Conservation (phyloP, 1,140 invertebrate species). For the Drosophila sturtevanti region DNA sequence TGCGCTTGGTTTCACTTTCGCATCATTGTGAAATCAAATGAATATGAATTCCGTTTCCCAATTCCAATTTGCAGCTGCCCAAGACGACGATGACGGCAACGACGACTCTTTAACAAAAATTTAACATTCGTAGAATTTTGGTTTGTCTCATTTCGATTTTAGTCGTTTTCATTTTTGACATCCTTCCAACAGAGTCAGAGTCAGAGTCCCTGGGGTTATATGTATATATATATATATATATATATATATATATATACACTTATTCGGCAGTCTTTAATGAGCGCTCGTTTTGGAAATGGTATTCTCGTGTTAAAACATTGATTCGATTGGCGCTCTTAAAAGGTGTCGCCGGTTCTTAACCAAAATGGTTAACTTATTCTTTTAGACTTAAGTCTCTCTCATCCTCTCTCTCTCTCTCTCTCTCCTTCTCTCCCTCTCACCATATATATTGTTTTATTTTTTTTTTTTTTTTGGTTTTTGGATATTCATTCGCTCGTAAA, state of each 20-base stretch:
- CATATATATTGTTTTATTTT: slow-evolving; percentile 5
- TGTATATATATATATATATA: background rate
- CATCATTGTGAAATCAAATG: slow-evolving; percentile 78
- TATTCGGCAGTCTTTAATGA: slow-evolving; percentile 72
- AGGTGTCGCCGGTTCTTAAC: slow-evolving; percentile 68
- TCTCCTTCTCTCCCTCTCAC: too few relatives aligned
- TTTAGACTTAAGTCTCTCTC: too few relatives aligned
- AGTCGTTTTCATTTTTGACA: slow-evolving; percentile 17
- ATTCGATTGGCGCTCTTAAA: slow-evolving; percentile 80
- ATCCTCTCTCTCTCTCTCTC: background rate
- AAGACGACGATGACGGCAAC: too few relatives aligned
- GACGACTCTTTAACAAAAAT: slow-evolving; percentile 28
- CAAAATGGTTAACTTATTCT: slow-evolving; percentile 13
- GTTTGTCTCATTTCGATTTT: slow-evolving; percentile 42
- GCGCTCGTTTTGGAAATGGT: slow-evolving; percentile 77
- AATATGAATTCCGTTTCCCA: slow-evolving; percentile 66
- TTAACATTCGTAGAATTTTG: slow-evolving; percentile 68
- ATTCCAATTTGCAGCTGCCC: slow-evolving; percentile 67
- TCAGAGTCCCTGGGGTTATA: background rate
- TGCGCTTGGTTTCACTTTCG: slow-evolving; percentile 68
- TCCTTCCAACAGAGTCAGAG: background rate
- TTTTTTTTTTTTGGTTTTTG: slow-evolving; percentile 24
- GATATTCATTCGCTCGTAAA: slow-evolving; percentile 56
- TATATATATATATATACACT: background rate
- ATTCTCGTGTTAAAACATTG: slow-evolving; percentile 80